Evolutionary conservation across 2,797 vertebrate genomes (phyloP).

Genomic region (Dendrocincla fuliginosa): DNA sequence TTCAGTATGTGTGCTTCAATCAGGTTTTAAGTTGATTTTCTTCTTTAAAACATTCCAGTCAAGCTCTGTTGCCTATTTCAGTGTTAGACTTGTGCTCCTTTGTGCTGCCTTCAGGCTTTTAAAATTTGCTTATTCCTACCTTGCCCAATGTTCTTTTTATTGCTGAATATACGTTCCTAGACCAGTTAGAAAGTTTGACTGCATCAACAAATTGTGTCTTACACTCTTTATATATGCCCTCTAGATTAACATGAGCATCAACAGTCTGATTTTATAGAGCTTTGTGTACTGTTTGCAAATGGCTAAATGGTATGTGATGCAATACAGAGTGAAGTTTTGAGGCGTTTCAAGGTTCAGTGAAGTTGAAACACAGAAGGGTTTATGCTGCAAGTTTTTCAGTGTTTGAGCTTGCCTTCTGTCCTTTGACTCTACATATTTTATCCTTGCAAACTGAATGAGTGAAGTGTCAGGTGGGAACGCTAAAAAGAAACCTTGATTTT

Average conservation of each 20-base stretch:
- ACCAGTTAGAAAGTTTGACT: not conserved
- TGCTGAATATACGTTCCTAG: not conserved
- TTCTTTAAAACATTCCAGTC: not conserved
- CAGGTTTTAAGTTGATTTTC: not conserved
- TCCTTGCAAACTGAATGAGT: not conserved
- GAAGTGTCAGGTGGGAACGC: not conserved
- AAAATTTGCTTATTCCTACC: not conserved
- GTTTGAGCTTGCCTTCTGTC: not conserved
- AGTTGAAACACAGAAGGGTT: not conserved
- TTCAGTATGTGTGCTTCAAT: not conserved
- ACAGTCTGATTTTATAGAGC: not conserved
- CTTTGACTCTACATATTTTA: not conserved
- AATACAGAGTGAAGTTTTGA: not conserved
- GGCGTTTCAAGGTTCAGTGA: not conserved
- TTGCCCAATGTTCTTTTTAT: not conserved
- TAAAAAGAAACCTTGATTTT: not conserved
- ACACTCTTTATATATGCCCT: not conserved
- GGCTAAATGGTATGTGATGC: not conserved
- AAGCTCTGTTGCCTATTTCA: not conserved
- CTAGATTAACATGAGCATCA: not conserved
- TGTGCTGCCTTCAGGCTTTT: not conserved
- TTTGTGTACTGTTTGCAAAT: not conserved
- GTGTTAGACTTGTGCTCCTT: not conserved
- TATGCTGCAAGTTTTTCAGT: not conserved
- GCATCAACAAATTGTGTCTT: not conserved